Evolutionary conservation across 1,140 invertebrate genomes (phyloP).

Genomic region (Doryteuthis pealeii): DNA sequence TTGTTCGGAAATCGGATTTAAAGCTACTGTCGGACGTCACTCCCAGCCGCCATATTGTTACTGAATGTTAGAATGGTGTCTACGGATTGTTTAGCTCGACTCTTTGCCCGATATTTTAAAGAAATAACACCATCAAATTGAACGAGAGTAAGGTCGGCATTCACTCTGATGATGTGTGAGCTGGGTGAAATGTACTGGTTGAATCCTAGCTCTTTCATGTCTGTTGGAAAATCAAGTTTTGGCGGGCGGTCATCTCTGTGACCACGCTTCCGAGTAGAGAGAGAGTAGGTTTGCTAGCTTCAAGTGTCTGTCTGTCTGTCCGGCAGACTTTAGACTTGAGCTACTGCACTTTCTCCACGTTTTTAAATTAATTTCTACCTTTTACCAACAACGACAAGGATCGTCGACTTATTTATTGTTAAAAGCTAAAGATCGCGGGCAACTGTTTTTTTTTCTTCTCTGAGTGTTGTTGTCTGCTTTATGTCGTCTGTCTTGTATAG

Average conservation of each 20-base stretch:
- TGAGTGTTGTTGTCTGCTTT: too few relatives aligned
- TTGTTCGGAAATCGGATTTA: not conserved
- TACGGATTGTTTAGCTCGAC: not conserved
- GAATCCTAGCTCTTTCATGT: not conserved
- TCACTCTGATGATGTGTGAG: not conserved
- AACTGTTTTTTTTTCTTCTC: too few relatives aligned
- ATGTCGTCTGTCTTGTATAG: too few relatives aligned
- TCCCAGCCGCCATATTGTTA: not conserved
- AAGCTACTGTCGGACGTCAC: not conserved
- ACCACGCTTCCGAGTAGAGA: not conserved
- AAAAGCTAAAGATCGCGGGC: too few relatives aligned
- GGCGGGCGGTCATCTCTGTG: conserved; percentile 1
- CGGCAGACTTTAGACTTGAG: too few relatives aligned
- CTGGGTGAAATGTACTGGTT: conserved; percentile 2
- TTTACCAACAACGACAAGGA: too few relatives aligned
- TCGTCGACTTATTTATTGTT: too few relatives aligned
- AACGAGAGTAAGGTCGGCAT: not conserved
- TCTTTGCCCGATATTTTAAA: not conserved
- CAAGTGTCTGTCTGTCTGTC: too few relatives aligned
- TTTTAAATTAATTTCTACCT: too few relatives aligned
- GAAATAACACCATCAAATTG: not conserved
- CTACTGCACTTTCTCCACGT: too few relatives aligned
- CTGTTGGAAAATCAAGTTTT: not conserved
- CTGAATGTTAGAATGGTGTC: not conserved
- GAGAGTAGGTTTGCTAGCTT: not conserved